Percentiles rank a stretch among this genome's conserved stretches.
These are phyloP conservation scores for Drosophila kikkawai DNA, from an alignment of 1,140 invertebrate species.

Conservation along the genomic window DNA sequence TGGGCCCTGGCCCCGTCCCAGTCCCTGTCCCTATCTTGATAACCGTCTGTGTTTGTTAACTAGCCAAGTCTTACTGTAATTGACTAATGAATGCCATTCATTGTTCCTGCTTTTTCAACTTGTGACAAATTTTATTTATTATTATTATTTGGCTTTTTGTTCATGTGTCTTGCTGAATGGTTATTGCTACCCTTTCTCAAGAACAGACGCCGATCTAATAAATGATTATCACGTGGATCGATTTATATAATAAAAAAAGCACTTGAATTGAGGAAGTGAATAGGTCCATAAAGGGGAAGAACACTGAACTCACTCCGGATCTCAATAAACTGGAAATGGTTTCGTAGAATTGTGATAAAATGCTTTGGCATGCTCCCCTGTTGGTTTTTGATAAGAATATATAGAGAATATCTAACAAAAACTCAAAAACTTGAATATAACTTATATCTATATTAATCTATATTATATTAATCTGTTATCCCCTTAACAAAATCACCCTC, in stretches of 20 bases:
- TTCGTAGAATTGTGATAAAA: conserved; percentile 23
- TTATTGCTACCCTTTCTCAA: conserved; percentile 28
- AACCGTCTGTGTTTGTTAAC: conserved; percentile 35
- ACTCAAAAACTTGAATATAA: neutral
- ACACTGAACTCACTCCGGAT: conserved; percentile 8
- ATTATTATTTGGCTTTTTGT: conserved; percentile 38
- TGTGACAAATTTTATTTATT: conserved; percentile 67
- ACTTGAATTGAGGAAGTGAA: conserved; percentile 14
- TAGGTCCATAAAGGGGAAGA: conserved; percentile 19
- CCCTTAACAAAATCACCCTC: no score
- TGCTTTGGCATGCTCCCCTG: neutral
- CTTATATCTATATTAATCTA: neutral
- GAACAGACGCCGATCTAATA: conserved; percentile 32
- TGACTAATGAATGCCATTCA: conserved; percentile 69
- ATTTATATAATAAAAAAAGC: conserved; percentile 2
- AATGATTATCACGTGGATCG: conserved; percentile 33
- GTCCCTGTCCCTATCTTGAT: conserved; percentile 29
- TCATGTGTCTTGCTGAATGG: conserved; percentile 27
- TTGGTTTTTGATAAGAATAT: conserved; percentile 14
- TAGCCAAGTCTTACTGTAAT: conserved; percentile 65
- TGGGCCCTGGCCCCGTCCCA: conserved; percentile 8
- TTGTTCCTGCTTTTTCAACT: conserved; percentile 48
- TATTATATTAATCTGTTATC: no score
- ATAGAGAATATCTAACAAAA: neutral
- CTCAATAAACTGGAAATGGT: conserved; percentile 12